Percentiles rank a stretch among this genome's conserved stretches.
Evolutionary conservation across 2,888 invertebrate genomes (phyloP).

Genomic region (Trachelus stipa): DNA sequence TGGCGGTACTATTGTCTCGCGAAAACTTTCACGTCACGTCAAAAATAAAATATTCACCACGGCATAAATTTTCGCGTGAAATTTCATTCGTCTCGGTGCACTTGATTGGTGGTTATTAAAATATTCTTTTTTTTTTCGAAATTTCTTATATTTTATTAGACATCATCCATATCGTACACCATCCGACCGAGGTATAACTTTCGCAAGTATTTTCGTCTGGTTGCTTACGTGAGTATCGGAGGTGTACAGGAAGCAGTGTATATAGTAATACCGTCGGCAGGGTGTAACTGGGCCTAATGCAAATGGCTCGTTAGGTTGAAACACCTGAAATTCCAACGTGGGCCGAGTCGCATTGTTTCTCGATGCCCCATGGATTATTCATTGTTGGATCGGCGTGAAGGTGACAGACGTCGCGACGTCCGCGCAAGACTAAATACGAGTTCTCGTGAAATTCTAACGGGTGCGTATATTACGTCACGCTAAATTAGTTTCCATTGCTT

Average conservation of each 20-base stretch:
- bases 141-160: background rate
- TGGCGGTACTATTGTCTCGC: slow-evolving; percentile 19
- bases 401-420: slow-evolving; percentile 20
- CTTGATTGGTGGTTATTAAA: background rate
- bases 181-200: background rate
- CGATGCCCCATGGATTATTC: slow-evolving; percentile 54
- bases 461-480: background rate
- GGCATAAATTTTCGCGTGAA: background rate
- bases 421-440: background rate
- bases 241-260: background rate
- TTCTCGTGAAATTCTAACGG: background rate
- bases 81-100: background rate
- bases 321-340: slow-evolving; percentile 52
- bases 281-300: slow-evolving; percentile 36
- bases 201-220: background rate
- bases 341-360: slow-evolving; percentile 44
- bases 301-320: slow-evolving; percentile 53
- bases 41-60: slow-evolving; percentile 10
- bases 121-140: background rate
- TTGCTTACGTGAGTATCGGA: background rate
- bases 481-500: background rate
- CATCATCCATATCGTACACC: background rate
- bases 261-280: background rate
- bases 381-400: slow-evolving; percentile 29
- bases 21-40: slow-evolving; percentile 21